Percentiles rank a stretch among this genome's conserved stretches.
These are phyloP conservation scores for Acanthosepion lycidas DNA, from an alignment of 2,888 invertebrate species.

Conservation along the genomic window DNA sequence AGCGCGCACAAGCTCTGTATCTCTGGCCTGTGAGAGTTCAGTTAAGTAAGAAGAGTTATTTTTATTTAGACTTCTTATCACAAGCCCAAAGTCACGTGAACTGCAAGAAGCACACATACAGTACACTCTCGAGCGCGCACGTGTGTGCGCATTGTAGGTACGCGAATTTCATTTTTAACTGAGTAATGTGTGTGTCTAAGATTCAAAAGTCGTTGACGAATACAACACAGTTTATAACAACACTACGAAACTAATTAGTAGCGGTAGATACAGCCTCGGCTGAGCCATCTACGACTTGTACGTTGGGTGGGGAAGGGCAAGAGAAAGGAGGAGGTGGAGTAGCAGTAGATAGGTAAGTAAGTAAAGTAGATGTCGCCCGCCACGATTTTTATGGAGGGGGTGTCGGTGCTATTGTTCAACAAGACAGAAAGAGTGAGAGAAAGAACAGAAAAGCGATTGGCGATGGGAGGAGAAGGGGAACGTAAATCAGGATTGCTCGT, in stretches of 20 bases:
- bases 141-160: not conserved
- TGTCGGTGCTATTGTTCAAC: not conserved
- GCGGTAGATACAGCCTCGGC: not conserved
- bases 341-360: not conserved
- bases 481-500: no score
- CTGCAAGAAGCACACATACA: not conserved
- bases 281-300: not conserved
- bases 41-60: constrained; percentile 33
- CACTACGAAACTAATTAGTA: no score
- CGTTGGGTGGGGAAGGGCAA: not conserved
- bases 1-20: not conserved
- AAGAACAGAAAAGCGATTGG: not conserved
- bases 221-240: no score
- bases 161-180: no score
- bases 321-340: not conserved
- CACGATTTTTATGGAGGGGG: not conserved
- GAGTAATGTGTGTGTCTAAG: not conserved
- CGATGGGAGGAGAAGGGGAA: not conserved
- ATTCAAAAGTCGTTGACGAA: not conserved
- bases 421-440: not conserved
- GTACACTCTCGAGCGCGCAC: no score
- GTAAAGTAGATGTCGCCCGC: constrained; percentile 33
- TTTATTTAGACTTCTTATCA: constrained; percentile 17
- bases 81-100: constrained; percentile 8
- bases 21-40: not conserved